Evolutionary conservation across 1,140 invertebrate genomes (phyloP), one percentile per base, ranked within the genome.

Genomic region (Drosophila santomea): DNA sequence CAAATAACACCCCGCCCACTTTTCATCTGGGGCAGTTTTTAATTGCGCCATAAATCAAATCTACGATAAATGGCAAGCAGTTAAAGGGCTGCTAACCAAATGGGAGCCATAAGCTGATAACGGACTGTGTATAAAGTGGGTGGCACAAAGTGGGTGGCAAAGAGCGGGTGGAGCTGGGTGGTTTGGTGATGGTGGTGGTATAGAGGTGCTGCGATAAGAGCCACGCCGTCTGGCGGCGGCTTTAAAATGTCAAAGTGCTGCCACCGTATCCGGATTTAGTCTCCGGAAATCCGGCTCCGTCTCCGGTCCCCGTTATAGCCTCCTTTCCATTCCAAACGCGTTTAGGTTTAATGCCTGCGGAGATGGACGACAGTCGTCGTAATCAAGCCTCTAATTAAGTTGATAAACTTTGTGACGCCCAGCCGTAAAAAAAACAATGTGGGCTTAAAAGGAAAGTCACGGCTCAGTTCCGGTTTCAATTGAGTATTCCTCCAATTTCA

Each of bases 381-480:
- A 89, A 88, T 88, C 84, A 89, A 88, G 84, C 84, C 85, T 89
- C 84, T 88, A 88, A 88, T 88, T 89, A 88, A 88, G 84, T 88
- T 88, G 80, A 84, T 84, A 88, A 89, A 88, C 72, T 89, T 76
- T 69, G 73, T 38, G 61, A 76, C 72, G 57, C 67, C 74, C 51
- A 50, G 35, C 12, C 25, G 28, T 41, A 32, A 50, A 44, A 57
- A 54, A 60, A 50, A 11, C 35, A 48, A 2, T 7, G 12, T 47
- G 17, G 45, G 32, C 32, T 23, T 38, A 0, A 36, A 25, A 25
- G 32, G 1, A 11, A 39, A 17, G 7, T 8, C 4, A 3, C 0
- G 5, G 35, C 8, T 25, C 11, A 15, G 58, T 67, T 67, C 63
- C 32, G 17, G 2, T 39, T 48, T n/a, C 0, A 20, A 15, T 25